Evolutionary conservation across 2,113 vertebrate species (phyloP).

Genomic region (Ciconia stormi): DNA sequence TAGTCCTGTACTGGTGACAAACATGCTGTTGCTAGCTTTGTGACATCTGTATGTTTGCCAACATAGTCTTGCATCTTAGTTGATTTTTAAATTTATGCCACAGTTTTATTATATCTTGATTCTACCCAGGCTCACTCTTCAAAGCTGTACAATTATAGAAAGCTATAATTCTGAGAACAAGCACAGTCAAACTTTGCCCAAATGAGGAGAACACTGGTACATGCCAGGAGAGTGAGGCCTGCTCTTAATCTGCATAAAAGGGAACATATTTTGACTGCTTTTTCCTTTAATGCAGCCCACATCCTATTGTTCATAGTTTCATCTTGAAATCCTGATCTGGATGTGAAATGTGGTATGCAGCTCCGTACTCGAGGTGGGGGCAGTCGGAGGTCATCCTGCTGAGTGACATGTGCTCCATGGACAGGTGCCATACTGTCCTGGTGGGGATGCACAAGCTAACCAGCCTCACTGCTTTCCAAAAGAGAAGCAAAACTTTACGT

Average conservation of each 20-base stretch:
- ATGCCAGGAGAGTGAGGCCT: background rate
- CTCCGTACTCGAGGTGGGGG: background rate
- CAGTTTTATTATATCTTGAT: background rate
- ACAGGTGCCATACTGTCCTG: background rate
- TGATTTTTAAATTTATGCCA: background rate
- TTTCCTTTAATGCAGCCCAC: background rate
- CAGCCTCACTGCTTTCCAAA: background rate
- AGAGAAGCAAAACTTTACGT: background rate
- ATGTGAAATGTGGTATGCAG: background rate
- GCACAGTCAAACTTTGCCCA: constrained; percentile 6
- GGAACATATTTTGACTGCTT: background rate
- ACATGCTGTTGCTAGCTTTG: background rate
- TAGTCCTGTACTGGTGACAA: background rate
- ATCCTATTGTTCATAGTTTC: background rate
- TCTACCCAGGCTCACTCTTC: constrained; percentile 4
- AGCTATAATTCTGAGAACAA: constrained; percentile 10
- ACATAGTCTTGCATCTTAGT: background rate
- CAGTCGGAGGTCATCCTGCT: background rate
- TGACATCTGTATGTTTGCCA: background rate
- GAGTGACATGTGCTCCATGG: background rate
- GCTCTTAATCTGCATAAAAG: background rate
- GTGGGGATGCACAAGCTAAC: background rate
- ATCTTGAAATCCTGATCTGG: background rate
- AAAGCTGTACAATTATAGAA: background rate
- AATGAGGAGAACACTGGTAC: background rate